Base-by-base conservation (phyloP, 2,113 vertebrate species). In the Mustelus asterias region DNA sequence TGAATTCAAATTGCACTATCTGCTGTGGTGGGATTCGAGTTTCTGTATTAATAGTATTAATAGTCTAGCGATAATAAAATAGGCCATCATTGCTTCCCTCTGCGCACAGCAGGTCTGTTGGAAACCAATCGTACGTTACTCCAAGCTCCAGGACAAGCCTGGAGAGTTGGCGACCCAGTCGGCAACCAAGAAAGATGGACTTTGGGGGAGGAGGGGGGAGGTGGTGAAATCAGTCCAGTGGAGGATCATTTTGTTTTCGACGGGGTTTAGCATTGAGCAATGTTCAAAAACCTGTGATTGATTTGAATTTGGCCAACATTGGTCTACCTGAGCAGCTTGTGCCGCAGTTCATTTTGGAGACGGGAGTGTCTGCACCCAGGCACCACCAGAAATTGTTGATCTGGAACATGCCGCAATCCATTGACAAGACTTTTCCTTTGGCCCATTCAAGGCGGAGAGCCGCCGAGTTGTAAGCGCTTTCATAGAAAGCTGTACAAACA, bases 381-480 rank as follows among this genome's bases (percentile, higher is more conserved):
- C 88, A 90, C 54, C 88, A 90, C 88, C 88, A 90, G 88, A 90
- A 90, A 58, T 11, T 90, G 48, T 90, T 90, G 88, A 90, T 90
- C 88, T 90, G 88, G 29, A 63, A 90, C 26, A 90, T 13, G 11
- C 88, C 88, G 13, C 88, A 92, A 14, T 92, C 88, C 26, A 92
- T 33, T 2, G 58, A 92, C 88, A 92, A 13, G 33, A 60, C 6
- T 33, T 63, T 92, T 13, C 54, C 54, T 0, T 0, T 11, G 0
- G 20, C 18, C 88, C 88, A 92, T 14, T 92, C 60, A 33, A 92
- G 14, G 22, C 63, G 6, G 54, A 92, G 14, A 29, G 88, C 88
- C 1, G 2, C 29, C 3, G 88, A 18, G 14, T 63, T 63, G 88
- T 63, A 92, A 2, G 88, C 16, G 14, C 88, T 92, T 18, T 92